Evolutionary conservation across 2,113 vertebrate genomes (phyloP).

Genomic region (Solea solea): DNA sequence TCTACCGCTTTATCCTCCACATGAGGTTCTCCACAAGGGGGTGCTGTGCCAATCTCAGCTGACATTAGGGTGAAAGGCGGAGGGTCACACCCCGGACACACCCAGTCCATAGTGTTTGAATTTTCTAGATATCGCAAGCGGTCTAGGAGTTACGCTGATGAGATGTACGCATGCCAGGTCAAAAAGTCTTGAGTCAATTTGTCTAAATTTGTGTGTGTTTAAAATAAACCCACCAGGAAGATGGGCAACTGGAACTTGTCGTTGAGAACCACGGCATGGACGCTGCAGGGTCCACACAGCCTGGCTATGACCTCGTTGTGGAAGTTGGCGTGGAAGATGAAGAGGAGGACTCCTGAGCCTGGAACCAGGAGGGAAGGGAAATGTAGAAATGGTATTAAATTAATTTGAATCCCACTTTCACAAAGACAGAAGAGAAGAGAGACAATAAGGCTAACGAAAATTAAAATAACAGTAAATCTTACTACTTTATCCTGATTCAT

Average conservation of each 20-base stretch:
- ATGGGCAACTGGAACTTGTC: conserved; percentile 97
- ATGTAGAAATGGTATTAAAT: background rate
- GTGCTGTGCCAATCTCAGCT: too few relatives aligned
- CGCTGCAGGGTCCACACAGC: conserved; percentile 93
- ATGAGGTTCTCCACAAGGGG: too few relatives aligned
- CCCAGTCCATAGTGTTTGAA: too few relatives aligned
- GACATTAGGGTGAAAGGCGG: too few relatives aligned
- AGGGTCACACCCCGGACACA: too few relatives aligned
- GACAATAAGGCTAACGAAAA: background rate
- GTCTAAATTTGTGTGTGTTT: background rate
- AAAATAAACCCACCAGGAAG: conserved; percentile 86
- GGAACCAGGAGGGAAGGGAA: background rate
- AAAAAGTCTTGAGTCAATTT: too few relatives aligned
- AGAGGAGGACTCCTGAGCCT: conserved; percentile 94
- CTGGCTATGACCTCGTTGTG: conserved; percentile 88
- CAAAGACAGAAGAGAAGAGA: background rate
- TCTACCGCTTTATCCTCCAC: too few relatives aligned
- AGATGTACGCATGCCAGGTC: too few relatives aligned
- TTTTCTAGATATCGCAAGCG: too few relatives aligned
- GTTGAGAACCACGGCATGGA: conserved; percentile 95
- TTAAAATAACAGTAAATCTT: background rate
- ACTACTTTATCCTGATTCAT: too few relatives aligned
- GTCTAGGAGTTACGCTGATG: too few relatives aligned
- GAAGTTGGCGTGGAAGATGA: conserved; percentile 96
- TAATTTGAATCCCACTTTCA: background rate